phyloP scores from a whole-genome alignment of 2,888 invertebrate species.

The Scaptomyza flava region DNA sequence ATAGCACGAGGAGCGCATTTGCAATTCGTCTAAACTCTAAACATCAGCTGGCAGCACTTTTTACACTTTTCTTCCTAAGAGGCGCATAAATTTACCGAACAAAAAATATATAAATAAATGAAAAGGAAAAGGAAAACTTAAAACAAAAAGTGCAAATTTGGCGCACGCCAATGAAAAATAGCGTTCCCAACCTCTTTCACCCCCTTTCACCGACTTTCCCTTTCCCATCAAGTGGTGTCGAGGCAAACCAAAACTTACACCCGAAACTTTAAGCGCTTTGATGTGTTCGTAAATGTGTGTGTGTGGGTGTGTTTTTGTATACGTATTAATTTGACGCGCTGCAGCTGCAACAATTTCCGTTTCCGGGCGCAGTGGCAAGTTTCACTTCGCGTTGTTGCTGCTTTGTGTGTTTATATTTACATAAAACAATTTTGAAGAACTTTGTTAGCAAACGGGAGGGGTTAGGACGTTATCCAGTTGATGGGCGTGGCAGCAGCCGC shows the following conservation, averaged over 20 bases:
- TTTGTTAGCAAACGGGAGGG: conserved; percentile 35
- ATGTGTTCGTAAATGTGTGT: conserved; percentile 10
- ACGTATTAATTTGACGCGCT: conserved; percentile 64
- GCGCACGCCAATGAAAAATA: conserved; percentile 32
- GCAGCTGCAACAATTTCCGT: conserved; percentile 77
- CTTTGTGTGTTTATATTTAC: conserved; percentile 69
- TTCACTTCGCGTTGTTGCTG: conserved; percentile 18
- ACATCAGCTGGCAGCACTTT: conserved; percentile 30
- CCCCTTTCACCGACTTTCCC: not conserved
- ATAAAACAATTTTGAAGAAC: conserved; percentile 75
- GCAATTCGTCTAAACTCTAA: conserved; percentile 15
- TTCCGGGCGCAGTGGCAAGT: conserved; percentile 63
- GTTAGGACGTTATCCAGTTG: conserved; percentile 34
- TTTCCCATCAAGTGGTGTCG: conserved; percentile 29
- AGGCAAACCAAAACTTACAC: conserved; percentile 47
- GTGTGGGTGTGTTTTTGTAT: conserved; percentile 20
- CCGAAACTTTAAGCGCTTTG: conserved; percentile 51
- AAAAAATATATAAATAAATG: conserved; percentile 16
- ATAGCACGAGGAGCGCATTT: conserved; percentile 17
- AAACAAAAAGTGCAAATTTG: conserved; percentile 47
- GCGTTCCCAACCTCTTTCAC: not conserved
- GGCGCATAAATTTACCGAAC: conserved; percentile 53
- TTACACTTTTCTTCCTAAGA: conserved; percentile 25
- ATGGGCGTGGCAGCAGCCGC: conserved; percentile 37
- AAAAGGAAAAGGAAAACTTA: conserved; percentile 27